Base-by-base conservation (phyloP, 2,113 vertebrate genomes). In the Micronycteris hirsuta region DNA sequence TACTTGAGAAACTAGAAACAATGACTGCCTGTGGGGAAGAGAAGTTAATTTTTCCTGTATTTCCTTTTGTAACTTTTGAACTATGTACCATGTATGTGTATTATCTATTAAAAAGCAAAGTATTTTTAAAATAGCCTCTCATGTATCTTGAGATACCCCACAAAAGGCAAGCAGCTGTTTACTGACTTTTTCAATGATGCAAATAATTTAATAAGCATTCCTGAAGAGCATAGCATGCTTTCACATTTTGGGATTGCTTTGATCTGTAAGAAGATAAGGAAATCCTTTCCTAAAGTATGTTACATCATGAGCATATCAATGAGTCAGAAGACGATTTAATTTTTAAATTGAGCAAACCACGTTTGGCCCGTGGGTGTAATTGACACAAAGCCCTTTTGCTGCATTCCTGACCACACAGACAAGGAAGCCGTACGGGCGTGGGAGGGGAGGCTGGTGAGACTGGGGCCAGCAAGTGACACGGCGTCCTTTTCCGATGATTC, bases 341-440 rank as follows among this genome's bases (percentile, higher is more conserved):
- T 95, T 97, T 97, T 87, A 91, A 97, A 80, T 41, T 95, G 92
- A 93, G 68, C 76, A 11, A 52, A 92, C 84, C 70, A 81, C 65
- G 78, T 92, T 91, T 85, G 36, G 4, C 0, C 28, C 22, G 76
- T 92, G 96, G 94, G 86, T 54, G 89, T 94, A 83, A 93, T 97
- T 89, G 81, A 95, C 92, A 97, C 84, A 97, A 92, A 89, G 80
- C 28, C 58, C 96, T 94, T 95, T 91, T 94, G 90, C 95, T 95
- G 80, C 78, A 70, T 93, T 94, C 91, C 97, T 93, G 87, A 93
- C 95, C 96, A 91, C 97, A 89, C 82, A 93, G 94, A 97, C 52
- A 91, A 97, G 95, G 95, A 97, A 97, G 73, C 41, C 56, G 33
- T 54, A 43, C 7, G 1, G 1, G 54, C 3, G 88, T 86, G 2